phyloP scores from a whole-genome alignment of 2,797 vertebrate species.

The Vespertilio murinus region DNA sequence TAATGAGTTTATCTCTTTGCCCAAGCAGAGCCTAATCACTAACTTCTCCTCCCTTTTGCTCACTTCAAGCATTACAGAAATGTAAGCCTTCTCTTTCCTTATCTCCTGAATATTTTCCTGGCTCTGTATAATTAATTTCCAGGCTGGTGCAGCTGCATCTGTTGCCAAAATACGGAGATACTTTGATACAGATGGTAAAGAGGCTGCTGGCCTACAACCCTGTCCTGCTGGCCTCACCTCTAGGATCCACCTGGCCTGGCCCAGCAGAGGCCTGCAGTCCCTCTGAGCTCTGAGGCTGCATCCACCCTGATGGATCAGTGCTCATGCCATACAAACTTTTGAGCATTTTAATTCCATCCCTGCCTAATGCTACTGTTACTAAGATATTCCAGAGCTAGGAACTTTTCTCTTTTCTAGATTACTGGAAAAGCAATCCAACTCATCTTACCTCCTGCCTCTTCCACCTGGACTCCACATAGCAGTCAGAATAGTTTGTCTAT shows the following conservation, averaged over 20 bases:
- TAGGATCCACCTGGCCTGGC: background rate
- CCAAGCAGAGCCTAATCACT: background rate
- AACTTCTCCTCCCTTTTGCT: background rate
- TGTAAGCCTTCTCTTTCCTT: slow-evolving; percentile 5
- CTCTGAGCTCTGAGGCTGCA: background rate
- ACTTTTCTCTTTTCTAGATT: background rate
- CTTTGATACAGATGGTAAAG: background rate
- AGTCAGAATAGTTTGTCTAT: background rate
- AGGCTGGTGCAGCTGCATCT: background rate
- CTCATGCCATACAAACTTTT: background rate
- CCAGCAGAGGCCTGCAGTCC: background rate
- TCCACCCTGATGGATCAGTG: background rate
- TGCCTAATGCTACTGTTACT: background rate
- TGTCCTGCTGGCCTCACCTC: background rate
- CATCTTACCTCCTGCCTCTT: background rate
- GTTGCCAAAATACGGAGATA: slow-evolving; percentile 20
- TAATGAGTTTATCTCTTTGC: slow-evolving; percentile 22
- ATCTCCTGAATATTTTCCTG: background rate
- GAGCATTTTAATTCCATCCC: slow-evolving; percentile 5
- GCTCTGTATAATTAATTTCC: background rate
- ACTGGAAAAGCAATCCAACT: slow-evolving; percentile 18
- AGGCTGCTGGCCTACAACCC: background rate
- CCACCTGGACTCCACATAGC: background rate
- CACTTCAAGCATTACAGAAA: background rate
- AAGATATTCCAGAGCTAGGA: background rate